Evolutionary conservation across 2,888 invertebrate species (phyloP).

Genomic region (Oscheius onirici): DNA sequence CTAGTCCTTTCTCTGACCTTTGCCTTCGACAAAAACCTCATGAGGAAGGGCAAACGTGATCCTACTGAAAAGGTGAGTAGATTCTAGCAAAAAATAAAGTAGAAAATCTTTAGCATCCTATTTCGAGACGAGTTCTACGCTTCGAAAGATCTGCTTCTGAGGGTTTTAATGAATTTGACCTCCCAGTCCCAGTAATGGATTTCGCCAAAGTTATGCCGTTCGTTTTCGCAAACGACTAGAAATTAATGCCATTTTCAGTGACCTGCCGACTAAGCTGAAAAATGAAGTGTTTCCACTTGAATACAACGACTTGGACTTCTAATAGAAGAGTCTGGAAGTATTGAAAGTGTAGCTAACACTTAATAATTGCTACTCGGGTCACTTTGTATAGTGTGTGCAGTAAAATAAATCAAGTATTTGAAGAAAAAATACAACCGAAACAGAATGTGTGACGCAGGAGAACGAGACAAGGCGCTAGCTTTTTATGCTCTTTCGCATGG

Average conservation of each 20-base stretch:
- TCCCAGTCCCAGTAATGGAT: constrained; percentile 3
- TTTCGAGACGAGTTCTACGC: constrained; percentile 20
- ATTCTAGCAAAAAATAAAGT: not conserved
- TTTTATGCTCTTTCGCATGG: no score
- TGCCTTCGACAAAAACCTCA: constrained; percentile 24
- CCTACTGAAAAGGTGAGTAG: constrained; percentile 19
- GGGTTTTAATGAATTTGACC: constrained; percentile 15
- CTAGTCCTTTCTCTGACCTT: not conserved
- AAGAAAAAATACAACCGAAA: no score
- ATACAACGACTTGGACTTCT: constrained; percentile 18
- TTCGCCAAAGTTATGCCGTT: constrained; percentile 24
- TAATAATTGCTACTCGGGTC: no score
- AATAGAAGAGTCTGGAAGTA: not conserved
- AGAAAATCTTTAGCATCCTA: constrained; percentile 19
- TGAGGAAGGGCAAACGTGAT: constrained; percentile 24
- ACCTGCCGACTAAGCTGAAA: not conserved
- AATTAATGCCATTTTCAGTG: not conserved
- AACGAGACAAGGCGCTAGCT: no score
- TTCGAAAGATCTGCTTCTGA: constrained; percentile 11
- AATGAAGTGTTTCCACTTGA: not conserved
- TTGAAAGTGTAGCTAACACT: no score
- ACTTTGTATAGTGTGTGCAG: no score
- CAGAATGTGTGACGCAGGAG: no score
- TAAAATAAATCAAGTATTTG: no score
- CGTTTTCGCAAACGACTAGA: not conserved